A percentile compares a stretch with the other conserved stretches of the same genome.
phyloP scores from a whole-genome alignment of 2,113 vertebrate species.

The Acanthisitta chloris region DNA sequence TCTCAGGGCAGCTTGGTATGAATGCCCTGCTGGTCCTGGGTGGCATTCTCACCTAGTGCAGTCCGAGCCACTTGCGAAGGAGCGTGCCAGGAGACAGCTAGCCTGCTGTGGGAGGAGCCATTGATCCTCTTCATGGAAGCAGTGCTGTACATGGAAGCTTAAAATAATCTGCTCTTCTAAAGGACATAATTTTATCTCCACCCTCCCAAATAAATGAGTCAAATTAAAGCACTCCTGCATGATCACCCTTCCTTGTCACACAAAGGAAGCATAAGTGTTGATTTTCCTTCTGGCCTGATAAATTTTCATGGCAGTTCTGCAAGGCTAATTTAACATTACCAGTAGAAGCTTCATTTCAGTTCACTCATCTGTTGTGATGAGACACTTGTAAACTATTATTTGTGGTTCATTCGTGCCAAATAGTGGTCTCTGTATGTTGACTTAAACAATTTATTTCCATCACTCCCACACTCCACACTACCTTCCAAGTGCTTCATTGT shows the following conservation, averaged over 20 bases:
- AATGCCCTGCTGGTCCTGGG: accelerated
- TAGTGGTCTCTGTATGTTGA: not conserved
- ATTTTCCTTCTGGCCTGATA: not conserved
- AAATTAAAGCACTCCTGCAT: not conserved
- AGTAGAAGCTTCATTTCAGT: not conserved
- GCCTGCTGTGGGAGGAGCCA: not conserved
- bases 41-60: not conserved
- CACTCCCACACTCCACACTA: not conserved
- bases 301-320: not conserved
- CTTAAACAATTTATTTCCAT: not conserved
- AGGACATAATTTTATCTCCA: not conserved
- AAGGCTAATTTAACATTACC: not conserved
- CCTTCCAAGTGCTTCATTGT: not conserved
- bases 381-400: not conserved
- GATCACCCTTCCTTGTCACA: not conserved
- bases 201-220: not conserved
- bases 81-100: not conserved
- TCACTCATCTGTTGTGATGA: not conserved
- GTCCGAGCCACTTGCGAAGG: not conserved
- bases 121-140: slow-evolving; percentile 47
- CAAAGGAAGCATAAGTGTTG: not conserved
- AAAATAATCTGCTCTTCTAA: slow-evolving; percentile 28
- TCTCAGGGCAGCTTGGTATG: not conserved
- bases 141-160: not conserved
- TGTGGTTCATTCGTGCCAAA: not conserved